Evolutionary conservation across 1,140 invertebrate species (phyloP).

Genomic region (Procambarus virginalis): DNA sequence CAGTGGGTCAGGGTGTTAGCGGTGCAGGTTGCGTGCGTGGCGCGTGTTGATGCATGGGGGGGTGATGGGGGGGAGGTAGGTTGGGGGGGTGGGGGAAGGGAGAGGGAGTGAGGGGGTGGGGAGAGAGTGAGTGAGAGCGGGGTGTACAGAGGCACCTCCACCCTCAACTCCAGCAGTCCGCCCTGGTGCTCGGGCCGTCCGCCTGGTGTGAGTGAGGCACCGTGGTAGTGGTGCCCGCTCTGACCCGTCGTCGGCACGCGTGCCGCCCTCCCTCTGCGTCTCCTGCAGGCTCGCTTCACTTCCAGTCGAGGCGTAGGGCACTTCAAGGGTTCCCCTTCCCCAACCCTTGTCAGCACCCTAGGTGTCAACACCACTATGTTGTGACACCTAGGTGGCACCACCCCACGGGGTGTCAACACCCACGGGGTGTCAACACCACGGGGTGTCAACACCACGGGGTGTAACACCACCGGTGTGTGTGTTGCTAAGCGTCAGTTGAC

Average conservation of each 20-base stretch:
- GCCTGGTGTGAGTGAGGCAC: constrained; percentile 23
- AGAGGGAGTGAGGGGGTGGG: constrained; percentile 9
- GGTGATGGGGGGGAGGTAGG: neutral
- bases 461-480: no score
- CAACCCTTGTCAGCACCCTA: neutral
- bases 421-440: no score
- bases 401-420: neutral
- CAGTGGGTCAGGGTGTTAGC: neutral
- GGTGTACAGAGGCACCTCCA: constrained; percentile 50
- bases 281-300: neutral
- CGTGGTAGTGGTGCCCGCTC: constrained; percentile 16
- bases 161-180: constrained; percentile 38
- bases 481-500: no score
- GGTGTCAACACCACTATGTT: neutral
- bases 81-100: neutral
- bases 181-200: constrained; percentile 28
- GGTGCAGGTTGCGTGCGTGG: neutral
- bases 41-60: neutral
- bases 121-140: constrained; percentile 46
- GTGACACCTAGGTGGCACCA: neutral
- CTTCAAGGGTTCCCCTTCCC: no score
- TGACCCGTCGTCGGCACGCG: neutral
- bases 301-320: no score
- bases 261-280: neutral
- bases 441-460: neutral